Evolutionary conservation across 2,888 invertebrate species (phyloP).

Genomic region (Geotrupes spiniger): DNA sequence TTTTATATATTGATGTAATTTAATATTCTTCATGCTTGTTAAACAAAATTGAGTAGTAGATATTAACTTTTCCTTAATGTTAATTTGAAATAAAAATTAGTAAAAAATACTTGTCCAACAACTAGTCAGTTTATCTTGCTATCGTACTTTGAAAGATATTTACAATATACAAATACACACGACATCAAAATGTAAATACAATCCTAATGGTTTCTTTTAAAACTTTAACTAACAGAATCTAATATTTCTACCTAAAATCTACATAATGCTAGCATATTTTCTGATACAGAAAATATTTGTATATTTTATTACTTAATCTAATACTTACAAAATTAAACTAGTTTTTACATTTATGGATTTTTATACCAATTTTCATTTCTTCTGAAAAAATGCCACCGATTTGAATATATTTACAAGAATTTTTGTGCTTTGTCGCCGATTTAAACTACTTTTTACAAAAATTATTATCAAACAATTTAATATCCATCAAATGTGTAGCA

Average conservation of each 20-base stretch:
- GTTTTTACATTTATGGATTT: not conserved
- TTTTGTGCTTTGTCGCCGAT: not conserved
- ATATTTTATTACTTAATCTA: conserved; percentile 7
- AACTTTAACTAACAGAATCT: conserved; percentile 1
- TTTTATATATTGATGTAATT: too few species aligned
- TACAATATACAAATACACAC: not conserved
- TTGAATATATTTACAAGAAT: not conserved
- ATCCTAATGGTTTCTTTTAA: not conserved
- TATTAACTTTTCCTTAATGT: too few species aligned
- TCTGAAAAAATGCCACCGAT: not conserved
- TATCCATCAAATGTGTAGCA: not conserved
- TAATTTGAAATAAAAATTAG: too few species aligned
- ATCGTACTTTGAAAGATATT: not conserved
- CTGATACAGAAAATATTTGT: conserved; percentile 19
- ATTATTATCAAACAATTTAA: too few species aligned
- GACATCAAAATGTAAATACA: conserved; percentile 7
- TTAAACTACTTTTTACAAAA: too few species aligned
- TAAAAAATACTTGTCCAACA: too few species aligned
- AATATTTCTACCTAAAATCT: not conserved
- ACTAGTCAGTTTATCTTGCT: too few species aligned
- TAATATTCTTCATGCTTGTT: too few species aligned
- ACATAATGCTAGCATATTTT: conserved; percentile 10
- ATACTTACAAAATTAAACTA: conserved; percentile 15
- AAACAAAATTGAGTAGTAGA: too few species aligned
- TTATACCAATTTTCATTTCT: not conserved